These are phyloP conservation scores for Terebella lapidaria DNA, from an alignment of 2,888 invertebrate genomes.

Conservation along the genomic window DNA sequence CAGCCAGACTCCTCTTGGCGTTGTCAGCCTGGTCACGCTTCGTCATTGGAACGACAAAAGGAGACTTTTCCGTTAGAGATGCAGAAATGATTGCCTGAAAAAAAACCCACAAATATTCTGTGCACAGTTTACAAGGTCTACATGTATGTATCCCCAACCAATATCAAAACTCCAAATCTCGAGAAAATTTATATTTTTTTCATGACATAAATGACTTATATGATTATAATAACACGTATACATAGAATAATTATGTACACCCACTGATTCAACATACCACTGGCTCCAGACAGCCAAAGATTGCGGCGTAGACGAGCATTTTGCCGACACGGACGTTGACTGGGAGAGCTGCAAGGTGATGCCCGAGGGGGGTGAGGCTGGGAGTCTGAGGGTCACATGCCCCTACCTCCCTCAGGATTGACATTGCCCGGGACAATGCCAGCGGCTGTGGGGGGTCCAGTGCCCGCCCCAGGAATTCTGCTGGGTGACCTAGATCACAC, in stretches of 20 bases:
- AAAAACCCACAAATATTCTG: too few species aligned
- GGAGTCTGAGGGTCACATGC: conserved; percentile 31
- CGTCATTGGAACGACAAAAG: conserved; percentile 43
- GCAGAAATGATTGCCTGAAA: conserved; percentile 49
- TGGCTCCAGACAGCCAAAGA: conserved; percentile 47
- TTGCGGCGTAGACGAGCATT: conserved; percentile 45
- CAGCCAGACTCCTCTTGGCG: conserved; percentile 34
- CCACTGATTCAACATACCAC: conserved; percentile 31
- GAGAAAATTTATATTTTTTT: not conserved
- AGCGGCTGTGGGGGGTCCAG: conserved; percentile 40
- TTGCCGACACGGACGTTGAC: conserved; percentile 49
- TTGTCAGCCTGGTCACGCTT: conserved; percentile 32
- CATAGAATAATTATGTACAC: not conserved
- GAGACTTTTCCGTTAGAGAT: conserved; percentile 48
- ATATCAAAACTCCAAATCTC: not conserved
- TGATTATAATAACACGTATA: not conserved
- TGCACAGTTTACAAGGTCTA: not conserved
- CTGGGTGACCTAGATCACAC: conserved; percentile 43
- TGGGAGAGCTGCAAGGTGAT: conserved; percentile 45
- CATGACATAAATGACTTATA: not conserved
- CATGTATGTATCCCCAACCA: not conserved
- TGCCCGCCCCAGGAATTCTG: conserved; percentile 37
- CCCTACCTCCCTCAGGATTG: conserved; percentile 41
- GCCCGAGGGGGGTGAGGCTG: conserved; percentile 45
- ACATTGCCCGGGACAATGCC: conserved; percentile 39